phyloP scores from a whole-genome alignment of 2,797 vertebrate genomes.

The Coluber constrictor region DNA sequence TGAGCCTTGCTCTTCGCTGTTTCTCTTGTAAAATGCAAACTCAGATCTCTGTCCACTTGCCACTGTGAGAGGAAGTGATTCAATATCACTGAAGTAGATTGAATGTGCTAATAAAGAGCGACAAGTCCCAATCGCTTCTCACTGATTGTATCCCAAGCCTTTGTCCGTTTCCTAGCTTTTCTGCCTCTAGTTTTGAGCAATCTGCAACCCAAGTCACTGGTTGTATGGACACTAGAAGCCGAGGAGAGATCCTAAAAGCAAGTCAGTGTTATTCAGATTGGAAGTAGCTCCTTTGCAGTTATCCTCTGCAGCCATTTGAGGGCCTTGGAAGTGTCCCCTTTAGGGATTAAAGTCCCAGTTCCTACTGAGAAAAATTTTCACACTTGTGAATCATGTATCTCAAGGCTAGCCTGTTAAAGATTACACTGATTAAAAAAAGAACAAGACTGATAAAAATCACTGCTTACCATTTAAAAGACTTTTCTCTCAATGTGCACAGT shows the following conservation, averaged over 20 bases:
- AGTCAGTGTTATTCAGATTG: conserved; percentile 55
- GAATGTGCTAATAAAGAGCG: conserved; percentile 48
- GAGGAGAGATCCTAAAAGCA: conserved; percentile 30
- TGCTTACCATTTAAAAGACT: conserved; percentile 40
- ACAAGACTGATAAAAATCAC: not conserved
- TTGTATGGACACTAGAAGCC: conserved; percentile 45
- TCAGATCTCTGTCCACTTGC: conserved; percentile 52
- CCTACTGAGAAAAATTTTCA: conserved; percentile 59
- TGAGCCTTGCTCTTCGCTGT: conserved; percentile 49
- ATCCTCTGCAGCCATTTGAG: conserved; percentile 67
- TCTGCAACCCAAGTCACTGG: conserved; percentile 39
- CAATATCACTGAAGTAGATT: conserved; percentile 54
- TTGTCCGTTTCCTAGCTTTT: conserved; percentile 37
- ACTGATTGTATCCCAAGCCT: conserved; percentile 29
- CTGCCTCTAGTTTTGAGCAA: conserved; percentile 43
- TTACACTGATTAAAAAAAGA: not conserved
- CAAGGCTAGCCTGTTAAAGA: conserved; percentile 34
- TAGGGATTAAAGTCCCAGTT: conserved; percentile 56
- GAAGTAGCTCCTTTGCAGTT: conserved; percentile 62
- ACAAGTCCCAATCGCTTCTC: conserved; percentile 33
- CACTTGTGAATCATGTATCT: conserved; percentile 50
- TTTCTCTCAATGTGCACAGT: conserved; percentile 41
- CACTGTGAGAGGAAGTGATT: conserved; percentile 26
- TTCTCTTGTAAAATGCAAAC: conserved; percentile 30
- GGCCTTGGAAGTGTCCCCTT: conserved; percentile 53